A percentile compares a stretch with the other conserved stretches of the same genome.
Conservation (phyloP, 2,113 vertebrate species). For the Passer domesticus region DNA sequence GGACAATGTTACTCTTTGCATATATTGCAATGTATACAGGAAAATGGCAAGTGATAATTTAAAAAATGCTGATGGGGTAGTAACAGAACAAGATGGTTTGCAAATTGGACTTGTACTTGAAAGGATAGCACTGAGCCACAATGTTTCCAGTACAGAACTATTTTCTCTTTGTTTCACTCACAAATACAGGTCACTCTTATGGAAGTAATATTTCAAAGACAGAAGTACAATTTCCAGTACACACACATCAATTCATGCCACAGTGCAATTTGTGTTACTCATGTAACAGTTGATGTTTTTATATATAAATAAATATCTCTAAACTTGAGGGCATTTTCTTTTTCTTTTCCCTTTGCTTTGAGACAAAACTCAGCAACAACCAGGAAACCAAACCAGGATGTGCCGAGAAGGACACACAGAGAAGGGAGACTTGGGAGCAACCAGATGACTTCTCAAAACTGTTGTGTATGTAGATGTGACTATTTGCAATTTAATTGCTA, state of each 20-base stretch:
- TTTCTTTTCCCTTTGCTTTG: not conserved
- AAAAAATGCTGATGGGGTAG: not conserved
- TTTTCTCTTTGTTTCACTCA: not conserved
- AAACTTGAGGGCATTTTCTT: not conserved
- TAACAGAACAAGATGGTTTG: not conserved
- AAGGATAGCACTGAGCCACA: not conserved
- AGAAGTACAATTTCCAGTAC: not conserved
- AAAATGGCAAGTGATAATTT: not conserved
- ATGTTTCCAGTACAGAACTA: not conserved
- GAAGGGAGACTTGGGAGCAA: not conserved
- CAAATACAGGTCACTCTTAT: not conserved
- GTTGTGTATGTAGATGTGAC: not conserved
- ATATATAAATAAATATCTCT: not conserved
- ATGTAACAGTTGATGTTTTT: not conserved
- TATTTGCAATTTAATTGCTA: not conserved
- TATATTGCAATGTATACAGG: rapidly evolving
- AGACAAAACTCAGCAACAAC: not conserved
- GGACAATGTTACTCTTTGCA: not conserved
- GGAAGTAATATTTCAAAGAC: not conserved
- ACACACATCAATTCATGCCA: not conserved
- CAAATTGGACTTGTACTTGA: not conserved
- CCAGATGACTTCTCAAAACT: not conserved
- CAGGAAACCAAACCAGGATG: not conserved
- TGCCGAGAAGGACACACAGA: not conserved
- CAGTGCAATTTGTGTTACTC: not conserved